Percentiles rank a stretch among this genome's conserved stretches.
Evolutionary conservation across 2,113 vertebrate species (phyloP).

Genomic region (Anoura caudifer): DNA sequence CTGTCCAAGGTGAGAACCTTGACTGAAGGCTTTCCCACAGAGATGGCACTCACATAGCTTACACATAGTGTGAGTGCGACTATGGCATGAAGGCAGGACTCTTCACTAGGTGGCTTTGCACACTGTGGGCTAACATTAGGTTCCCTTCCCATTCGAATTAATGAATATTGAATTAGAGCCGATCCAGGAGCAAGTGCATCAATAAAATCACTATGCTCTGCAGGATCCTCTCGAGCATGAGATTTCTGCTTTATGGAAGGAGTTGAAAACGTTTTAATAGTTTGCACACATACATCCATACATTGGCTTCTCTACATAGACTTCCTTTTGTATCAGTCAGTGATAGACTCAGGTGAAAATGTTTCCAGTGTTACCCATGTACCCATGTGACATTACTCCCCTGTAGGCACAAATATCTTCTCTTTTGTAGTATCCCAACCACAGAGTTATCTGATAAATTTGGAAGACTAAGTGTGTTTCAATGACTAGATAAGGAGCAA

Average conservation of each 20-base stretch:
- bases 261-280: background rate
- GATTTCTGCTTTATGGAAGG: background rate
- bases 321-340: background rate
- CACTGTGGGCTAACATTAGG: background rate
- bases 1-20: background rate
- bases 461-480: background rate
- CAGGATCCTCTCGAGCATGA: background rate
- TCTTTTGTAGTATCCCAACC: background rate
- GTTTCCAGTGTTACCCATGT: background rate
- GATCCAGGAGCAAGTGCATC: background rate
- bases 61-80: background rate
- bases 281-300: background rate
- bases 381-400: background rate
- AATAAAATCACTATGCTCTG: background rate
- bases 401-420: background rate
- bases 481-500: background rate
- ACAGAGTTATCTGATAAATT: background rate
- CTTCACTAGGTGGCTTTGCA: background rate
- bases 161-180: background rate
- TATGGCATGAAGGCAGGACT: background rate
- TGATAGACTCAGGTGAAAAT: background rate
- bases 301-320: background rate
- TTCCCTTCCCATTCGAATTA: background rate
- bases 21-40: background rate
- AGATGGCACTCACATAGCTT: background rate